Conservation (phyloP, 1,140 invertebrate genomes). For the Drosophila pandora region DNA sequence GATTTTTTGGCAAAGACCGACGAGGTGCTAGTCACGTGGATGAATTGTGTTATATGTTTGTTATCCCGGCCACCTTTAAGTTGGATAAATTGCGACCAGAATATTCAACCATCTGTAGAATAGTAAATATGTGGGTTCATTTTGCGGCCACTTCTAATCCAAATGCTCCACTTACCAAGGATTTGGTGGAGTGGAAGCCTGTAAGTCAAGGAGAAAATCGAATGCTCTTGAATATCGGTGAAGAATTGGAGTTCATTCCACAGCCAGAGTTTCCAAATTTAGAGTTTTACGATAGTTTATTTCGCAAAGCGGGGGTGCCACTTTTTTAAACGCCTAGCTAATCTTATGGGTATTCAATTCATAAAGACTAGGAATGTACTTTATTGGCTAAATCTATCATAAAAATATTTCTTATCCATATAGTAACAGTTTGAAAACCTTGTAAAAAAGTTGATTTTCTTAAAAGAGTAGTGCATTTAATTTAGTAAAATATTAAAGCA, state of each 20-base stretch:
- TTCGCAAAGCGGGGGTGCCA: constrained; percentile 9
- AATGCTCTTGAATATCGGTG: constrained; percentile 80
- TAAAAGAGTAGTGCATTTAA: background rate
- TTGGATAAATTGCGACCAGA: constrained; percentile 64
- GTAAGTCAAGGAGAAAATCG: constrained; percentile 46
- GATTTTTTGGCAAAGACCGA: constrained; percentile 39
- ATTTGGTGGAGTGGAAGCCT: constrained; percentile 70
- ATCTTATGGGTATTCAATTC: too few relatives aligned
- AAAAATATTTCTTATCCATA: background rate
- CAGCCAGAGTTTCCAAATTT: constrained; percentile 77
- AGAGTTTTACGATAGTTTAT: constrained; percentile 45
- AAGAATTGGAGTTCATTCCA: constrained; percentile 65
- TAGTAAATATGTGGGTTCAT: constrained; percentile 82
- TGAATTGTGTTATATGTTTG: constrained; percentile 87
- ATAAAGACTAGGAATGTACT: too few relatives aligned
- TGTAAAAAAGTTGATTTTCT: too few relatives aligned
- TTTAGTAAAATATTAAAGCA: constrained; percentile 13
- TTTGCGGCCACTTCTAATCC: constrained; percentile 82
- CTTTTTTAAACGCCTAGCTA: constrained; percentile 19
- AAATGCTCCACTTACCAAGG: constrained; percentile 52
- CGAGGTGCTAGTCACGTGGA: constrained; percentile 86
- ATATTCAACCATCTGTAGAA: constrained; percentile 77
- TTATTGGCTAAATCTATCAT: background rate
- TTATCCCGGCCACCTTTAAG: constrained; percentile 81
- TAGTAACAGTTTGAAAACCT: background rate